Evolutionary conservation across 2,797 vertebrate species (phyloP).

Genomic region (Australoheros facetus): DNA sequence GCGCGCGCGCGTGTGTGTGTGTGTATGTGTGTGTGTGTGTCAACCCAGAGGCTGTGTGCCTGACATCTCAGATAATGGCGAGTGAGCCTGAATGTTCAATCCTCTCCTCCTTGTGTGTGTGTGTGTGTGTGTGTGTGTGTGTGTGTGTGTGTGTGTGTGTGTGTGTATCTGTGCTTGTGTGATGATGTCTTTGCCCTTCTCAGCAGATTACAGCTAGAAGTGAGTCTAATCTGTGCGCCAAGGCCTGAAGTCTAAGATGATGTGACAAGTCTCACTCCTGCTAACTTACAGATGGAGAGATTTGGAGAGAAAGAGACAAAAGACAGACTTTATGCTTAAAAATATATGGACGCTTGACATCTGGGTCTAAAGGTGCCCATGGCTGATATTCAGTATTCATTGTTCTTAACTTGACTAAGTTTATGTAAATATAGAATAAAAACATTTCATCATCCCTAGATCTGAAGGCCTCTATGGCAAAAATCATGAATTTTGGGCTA

Average conservation of each 20-base stretch:
- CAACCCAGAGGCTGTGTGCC: slow-evolving; percentile 5
- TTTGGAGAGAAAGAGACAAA: background rate
- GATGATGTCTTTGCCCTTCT: slow-evolving; percentile 55
- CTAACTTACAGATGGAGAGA: slow-evolving; percentile 51
- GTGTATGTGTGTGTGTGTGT: background rate
- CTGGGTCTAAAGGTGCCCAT: background rate
- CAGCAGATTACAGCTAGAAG: slow-evolving; percentile 50
- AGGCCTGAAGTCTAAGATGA: slow-evolving; percentile 44
- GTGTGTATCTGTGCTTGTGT: background rate
- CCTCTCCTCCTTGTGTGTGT: slow-evolving; percentile 1
- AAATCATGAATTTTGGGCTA: no score
- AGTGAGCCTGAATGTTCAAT: slow-evolving; percentile 17
- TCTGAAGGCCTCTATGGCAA: no score
- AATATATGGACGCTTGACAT: slow-evolving; percentile 16
- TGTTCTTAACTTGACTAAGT: no score
- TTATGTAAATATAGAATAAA: no score
- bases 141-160: background rate
- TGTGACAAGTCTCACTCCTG: slow-evolving; percentile 57
- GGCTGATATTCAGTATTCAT: background rate
- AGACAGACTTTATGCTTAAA: background rate
- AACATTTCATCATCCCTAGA: no score
- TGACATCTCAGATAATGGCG: slow-evolving; percentile 35
- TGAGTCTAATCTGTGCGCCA: slow-evolving; percentile 51
- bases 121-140: background rate
- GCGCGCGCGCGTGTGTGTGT: background rate